Base-by-base conservation (phyloP, 2,113 vertebrate genomes). In the Nothocercus julius region DNA sequence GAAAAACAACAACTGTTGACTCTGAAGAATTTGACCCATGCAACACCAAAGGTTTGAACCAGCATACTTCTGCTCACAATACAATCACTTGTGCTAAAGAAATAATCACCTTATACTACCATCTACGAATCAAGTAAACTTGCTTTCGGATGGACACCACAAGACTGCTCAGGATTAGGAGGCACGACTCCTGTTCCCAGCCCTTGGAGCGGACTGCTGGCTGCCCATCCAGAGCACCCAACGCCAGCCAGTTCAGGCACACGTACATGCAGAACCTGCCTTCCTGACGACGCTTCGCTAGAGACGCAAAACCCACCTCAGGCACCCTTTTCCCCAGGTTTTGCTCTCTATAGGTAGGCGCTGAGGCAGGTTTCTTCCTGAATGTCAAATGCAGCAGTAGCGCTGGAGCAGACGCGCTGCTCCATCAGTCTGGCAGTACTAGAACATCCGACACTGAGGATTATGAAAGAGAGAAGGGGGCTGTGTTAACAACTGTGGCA, bases 191-290 rank as follows among this genome's bases (percentile, higher is more conserved):
- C 42, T 7, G 20, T 51, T 78, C 18, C 59, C 7, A 11, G 4
- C 22, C 4, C 38, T 36, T 11, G 21, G 18, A 15, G 54, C 44
- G 27, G 22, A 40, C 18, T 36, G 19, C 6, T 32, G 11, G 16
- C 42, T 1, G 2, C 36, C 9, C 13, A 16, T 4, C 58, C 58
- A 56, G 28, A 40, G 10, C 30, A 3, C 9, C 32, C 32, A 28
- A 73, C 5, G 4, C 7, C 38, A 42, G 19, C 25, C 28, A 12
- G 1, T 0, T 13, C 25, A 40, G 49, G 17, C 16, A 38, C 0
- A 0, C 0, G 9, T 2, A 15, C 17, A 13, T 44, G 38, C 20
- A 83, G 21, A 21, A 40, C 13, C 8, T 38, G 13, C 38, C 45
- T 44, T 49, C 27, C 47, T 30, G 28, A 40, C 7, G 5, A 38